phyloP scores from a whole-genome alignment of 1,140 invertebrate species.

The Batillaria attramentaria region DNA sequence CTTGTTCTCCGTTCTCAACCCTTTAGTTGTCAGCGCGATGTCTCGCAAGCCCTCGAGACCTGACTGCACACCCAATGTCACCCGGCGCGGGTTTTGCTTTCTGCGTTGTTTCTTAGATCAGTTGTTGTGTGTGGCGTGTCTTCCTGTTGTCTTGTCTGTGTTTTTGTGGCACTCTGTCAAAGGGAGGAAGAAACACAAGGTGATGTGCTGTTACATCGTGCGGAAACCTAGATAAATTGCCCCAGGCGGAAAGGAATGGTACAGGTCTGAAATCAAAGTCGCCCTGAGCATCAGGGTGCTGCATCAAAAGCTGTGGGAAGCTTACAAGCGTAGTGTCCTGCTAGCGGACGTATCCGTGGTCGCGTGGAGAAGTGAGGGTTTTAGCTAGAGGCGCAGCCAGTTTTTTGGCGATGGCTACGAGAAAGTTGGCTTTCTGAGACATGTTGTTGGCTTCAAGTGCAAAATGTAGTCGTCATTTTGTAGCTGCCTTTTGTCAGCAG shows the following conservation, averaged over 20 bases:
- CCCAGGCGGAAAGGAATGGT: not conserved
- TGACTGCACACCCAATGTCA: constrained; percentile 31
- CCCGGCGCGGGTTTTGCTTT: not conserved
- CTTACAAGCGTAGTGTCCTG: too few species aligned
- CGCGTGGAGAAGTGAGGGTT: too few species aligned
- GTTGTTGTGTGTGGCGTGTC: constrained; percentile 11
- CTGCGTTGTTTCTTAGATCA: constrained; percentile 20
- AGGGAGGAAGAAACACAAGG: constrained; percentile 50
- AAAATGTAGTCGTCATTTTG: too few species aligned
- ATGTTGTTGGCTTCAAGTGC: too few species aligned
- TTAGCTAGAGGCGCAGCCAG: too few species aligned
- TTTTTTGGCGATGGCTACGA: too few species aligned
- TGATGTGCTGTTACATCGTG: constrained; percentile 44
- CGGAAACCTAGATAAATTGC: constrained; percentile 54
- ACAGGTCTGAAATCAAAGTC: too few species aligned
- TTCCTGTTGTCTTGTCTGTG: constrained; percentile 33
- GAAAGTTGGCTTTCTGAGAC: too few species aligned
- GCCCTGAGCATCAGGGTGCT: too few species aligned
- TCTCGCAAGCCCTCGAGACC: not conserved
- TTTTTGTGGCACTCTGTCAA: constrained; percentile 53
- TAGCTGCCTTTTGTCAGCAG: too few species aligned
- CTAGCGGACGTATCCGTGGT: too few species aligned
- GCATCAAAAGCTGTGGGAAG: too few species aligned
- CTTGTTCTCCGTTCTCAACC: not conserved
- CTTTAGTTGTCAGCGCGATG: not conserved